These are phyloP conservation scores for Falco columbarius DNA, from an alignment of 2,797 vertebrate genomes.

Conservation along the genomic window DNA sequence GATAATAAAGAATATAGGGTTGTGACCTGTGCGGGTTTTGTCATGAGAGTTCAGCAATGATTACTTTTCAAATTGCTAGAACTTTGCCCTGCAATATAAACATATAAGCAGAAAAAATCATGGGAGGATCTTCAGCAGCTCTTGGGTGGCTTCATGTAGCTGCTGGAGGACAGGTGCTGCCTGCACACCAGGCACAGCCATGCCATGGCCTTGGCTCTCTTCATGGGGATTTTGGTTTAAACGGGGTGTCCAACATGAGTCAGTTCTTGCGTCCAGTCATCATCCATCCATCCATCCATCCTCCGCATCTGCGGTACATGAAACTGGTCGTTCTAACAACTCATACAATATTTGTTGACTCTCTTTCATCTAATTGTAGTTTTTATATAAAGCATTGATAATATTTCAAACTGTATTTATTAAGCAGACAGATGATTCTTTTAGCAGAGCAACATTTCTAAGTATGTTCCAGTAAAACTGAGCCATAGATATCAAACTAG, in stretches of 20 bases:
- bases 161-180: background rate
- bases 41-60: background rate
- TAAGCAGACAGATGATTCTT: background rate
- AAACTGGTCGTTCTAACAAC: background rate
- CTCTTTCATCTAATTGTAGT: background rate
- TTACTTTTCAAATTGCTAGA: background rate
- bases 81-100: background rate
- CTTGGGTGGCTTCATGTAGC: background rate
- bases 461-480: background rate
- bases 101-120: background rate
- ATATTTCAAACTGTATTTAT: background rate
- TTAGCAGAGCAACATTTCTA: background rate
- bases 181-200: fast-evolving
- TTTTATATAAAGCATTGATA: background rate
- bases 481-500: background rate
- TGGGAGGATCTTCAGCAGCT: background rate
- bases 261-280: background rate
- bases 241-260: fast-evolving
- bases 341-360: background rate
- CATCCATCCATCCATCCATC: background rate
- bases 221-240: background rate
- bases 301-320: background rate
- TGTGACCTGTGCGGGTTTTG: background rate
- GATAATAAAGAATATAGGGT: background rate
- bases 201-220: fast-evolving